Evolutionary conservation across 2,888 invertebrate species (phyloP), one percentile per base, ranked within the genome.

Genomic region (Drosophila emarginata): DNA sequence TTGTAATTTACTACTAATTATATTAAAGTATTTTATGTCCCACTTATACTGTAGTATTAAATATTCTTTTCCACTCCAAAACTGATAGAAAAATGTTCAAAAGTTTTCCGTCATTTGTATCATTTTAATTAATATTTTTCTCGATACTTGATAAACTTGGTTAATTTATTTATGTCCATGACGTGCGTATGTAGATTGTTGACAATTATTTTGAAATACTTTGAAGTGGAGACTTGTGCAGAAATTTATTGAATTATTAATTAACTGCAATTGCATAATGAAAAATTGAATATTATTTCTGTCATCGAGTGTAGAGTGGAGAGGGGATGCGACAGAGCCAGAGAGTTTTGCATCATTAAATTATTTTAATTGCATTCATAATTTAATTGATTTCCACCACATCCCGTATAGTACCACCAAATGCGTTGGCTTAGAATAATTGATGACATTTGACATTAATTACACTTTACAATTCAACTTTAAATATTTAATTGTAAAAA

Each of bases 311-410:
- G 64, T 52, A 15, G 40, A 11, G n/a, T 6, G 39, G 14, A 39
- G 7, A 7, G 21, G 23, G 37, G 18, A 4, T 23, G 23, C 5
- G 18, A 14, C 23, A 12, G 39, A n/a, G 28, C 21, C 39, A 54
- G 28, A 64, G 65, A 71, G 77, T 64, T 53, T 64, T 61, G 67
- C 59, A 61, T 64, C 82, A 82, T 82, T 87, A 82, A 82, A 87
- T 87, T 77, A 79, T 85, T 79, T 85, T 77, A 85, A 85, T 87
- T 79, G 77, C 82, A 87, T 87, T 77, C 87, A 85, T 82, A 87
- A 79, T 83, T 85, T 76, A 87, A 83, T 83, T 87, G 82, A 87
- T 87, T 83, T 83, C 11, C 7, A 11, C 9, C 54, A 11, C 15
- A 12, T 12, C 14, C n/a, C 15, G 12, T 26, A 11, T 14, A 15